Conservation (phyloP, 2,797 vertebrate species). For the Manis javanica region DNA sequence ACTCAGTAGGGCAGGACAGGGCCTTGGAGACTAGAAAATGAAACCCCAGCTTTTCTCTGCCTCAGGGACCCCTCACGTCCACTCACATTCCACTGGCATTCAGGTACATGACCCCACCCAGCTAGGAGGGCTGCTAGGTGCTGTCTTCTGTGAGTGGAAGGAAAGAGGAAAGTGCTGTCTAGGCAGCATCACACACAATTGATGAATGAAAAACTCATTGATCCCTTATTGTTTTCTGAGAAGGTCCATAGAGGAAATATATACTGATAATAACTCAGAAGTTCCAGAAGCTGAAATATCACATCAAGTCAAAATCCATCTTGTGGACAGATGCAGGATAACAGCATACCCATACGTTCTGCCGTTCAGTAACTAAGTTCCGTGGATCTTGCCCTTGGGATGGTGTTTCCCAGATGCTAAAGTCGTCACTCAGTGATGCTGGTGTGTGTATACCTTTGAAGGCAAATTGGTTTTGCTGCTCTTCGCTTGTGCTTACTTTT, state of each 20-base stretch:
- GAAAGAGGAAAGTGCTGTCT: background rate
- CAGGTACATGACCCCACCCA: background rate
- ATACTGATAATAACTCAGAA: conserved; percentile 68
- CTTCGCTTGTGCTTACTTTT: background rate
- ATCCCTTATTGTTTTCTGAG: conserved; percentile 80
- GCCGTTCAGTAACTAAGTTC: conserved; percentile 58
- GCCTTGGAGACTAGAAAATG: background rate
- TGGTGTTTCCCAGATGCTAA: conserved; percentile 47
- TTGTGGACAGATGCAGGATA: conserved; percentile 77
- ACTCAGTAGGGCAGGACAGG: background rate
- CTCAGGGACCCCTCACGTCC: background rate
- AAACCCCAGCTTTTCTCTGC: background rate
- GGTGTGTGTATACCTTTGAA: conserved; percentile 73
- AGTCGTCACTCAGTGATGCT: conserved; percentile 49
- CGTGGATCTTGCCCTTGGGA: conserved; percentile 71
- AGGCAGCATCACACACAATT: background rate
- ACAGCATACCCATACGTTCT: conserved; percentile 60
- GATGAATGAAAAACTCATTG: conserved; percentile 75
- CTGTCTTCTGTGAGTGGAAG: background rate
- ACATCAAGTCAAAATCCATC: conserved; percentile 66
- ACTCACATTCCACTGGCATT: background rate
- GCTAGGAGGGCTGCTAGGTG: background rate
- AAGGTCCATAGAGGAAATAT: conserved; percentile 75
- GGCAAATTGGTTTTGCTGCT: background rate
- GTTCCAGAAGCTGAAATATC: conserved; percentile 76